Percentiles rank a stretch among this genome's conserved stretches.
phyloP scores from a whole-genome alignment of 2,113 vertebrate species.

The Micronycteris hirsuta region DNA sequence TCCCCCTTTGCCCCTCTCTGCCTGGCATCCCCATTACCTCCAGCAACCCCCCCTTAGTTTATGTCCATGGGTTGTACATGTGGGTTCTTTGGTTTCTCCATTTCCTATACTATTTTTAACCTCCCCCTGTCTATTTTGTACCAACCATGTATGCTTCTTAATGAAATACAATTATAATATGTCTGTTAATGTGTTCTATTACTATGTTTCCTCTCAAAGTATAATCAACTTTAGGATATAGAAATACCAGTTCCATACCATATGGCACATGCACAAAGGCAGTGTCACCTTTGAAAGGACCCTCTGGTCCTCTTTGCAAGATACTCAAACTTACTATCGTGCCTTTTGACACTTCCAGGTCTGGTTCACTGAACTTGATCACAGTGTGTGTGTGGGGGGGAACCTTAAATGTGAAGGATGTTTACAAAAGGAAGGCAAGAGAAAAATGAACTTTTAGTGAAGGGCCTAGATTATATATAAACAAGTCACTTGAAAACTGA shows the following conservation, averaged over 20 bases:
- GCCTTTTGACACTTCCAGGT: background rate
- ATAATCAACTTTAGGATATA: background rate
- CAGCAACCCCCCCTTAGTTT: too few species aligned
- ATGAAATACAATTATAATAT: background rate
- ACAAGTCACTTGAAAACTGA: background rate
- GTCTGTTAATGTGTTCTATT: background rate
- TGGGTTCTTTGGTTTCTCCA: too few species aligned
- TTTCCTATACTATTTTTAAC: too few species aligned
- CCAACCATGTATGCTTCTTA: too few species aligned
- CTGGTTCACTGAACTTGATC: background rate
- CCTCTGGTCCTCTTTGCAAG: background rate
- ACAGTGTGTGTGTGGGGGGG: background rate
- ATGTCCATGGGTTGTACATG: too few species aligned
- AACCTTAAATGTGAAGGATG: background rate
- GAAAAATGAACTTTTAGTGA: background rate
- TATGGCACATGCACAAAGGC: background rate
- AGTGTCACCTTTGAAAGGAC: background rate
- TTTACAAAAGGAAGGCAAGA: background rate
- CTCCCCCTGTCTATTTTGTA: too few species aligned
- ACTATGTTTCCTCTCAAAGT: background rate
- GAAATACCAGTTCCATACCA: background rate
- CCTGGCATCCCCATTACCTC: too few species aligned
- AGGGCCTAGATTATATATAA: background rate
- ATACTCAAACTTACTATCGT: background rate
- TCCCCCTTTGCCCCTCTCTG: too few species aligned